Conservation (phyloP, 1,140 invertebrate genomes). For the Drosophila rhopaloa region DNA sequence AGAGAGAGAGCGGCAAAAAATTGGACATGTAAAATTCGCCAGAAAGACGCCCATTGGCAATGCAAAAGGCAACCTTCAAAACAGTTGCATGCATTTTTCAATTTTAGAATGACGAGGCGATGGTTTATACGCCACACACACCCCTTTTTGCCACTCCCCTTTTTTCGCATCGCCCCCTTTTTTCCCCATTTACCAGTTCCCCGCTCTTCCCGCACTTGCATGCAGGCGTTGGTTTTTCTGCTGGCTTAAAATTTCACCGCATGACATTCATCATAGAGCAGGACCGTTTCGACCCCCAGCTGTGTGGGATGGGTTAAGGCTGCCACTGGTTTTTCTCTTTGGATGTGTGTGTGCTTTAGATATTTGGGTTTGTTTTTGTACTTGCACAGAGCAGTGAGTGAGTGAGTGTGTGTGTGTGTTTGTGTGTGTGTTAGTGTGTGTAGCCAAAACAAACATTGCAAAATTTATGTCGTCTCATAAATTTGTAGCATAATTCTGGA, state of each 20-base stretch:
- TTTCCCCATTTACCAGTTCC: background rate
- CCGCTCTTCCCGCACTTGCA: background rate
- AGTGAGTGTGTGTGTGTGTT: slow-evolving; percentile 24
- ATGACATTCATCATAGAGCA: slow-evolving; percentile 76
- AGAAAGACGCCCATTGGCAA: slow-evolving; percentile 42
- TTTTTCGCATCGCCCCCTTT: background rate
- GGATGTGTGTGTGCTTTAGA: slow-evolving; percentile 59
- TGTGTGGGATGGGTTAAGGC: slow-evolving; percentile 42
- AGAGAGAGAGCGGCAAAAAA: slow-evolving; percentile 39
- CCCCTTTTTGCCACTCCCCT: background rate
- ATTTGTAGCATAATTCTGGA: slow-evolving; percentile 82
- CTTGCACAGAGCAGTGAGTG: slow-evolving; percentile 21
- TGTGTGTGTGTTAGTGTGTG: slow-evolving; percentile 40
- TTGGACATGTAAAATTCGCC: slow-evolving; percentile 41
- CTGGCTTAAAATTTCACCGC: slow-evolving; percentile 79
- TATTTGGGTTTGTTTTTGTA: slow-evolving; percentile 75
- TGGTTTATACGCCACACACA: slow-evolving; percentile 41
- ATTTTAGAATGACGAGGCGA: slow-evolving; percentile 61
- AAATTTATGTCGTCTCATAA: slow-evolving; percentile 83
- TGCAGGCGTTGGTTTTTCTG: slow-evolving; percentile 43
- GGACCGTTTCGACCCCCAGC: slow-evolving; percentile 43
- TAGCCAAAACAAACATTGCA: slow-evolving; percentile 80
- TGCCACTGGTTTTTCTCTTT: slow-evolving; percentile 32
- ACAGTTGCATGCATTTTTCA: slow-evolving; percentile 81
- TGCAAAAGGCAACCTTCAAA: slow-evolving; percentile 73